Percentiles rank a stretch among this genome's conserved stretches.
phyloP scores from a whole-genome alignment of 2,113 vertebrate species.

The Reinhardtius hippoglossoides region DNA sequence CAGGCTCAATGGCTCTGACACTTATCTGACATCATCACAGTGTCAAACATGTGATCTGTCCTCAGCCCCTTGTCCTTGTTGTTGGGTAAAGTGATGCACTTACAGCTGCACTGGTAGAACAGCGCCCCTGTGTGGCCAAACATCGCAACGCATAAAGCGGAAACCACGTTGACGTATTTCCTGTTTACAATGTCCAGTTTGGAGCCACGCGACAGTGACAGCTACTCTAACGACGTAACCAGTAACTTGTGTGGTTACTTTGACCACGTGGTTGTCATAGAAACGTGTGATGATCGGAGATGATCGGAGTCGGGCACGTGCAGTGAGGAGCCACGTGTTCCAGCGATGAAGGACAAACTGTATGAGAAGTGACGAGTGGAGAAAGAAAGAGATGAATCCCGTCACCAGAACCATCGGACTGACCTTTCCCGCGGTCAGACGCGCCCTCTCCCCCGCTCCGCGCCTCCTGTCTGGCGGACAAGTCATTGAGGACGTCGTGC shows the following conservation, averaged over 20 bases:
- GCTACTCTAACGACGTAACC: background rate
- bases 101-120: background rate
- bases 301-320: background rate
- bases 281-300: background rate
- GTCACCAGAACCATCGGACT: conserved; percentile 12
- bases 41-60: background rate
- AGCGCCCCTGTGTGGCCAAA: conserved; percentile 43
- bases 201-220: conserved; percentile 1
- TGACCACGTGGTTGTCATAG: background rate
- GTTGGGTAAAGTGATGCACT: background rate
- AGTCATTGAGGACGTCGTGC: background rate
- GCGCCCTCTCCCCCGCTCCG: conserved; percentile 6
- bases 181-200: conserved; percentile 1
- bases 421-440: background rate
- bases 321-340: background rate
- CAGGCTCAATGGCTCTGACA: no score
- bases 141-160: background rate
- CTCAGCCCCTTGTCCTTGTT: background rate
- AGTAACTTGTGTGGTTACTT: background rate
- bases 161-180: conserved; percentile 29
- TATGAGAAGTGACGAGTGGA: background rate
- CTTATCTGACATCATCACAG: background rate
- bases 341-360: background rate
- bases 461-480: conserved; percentile 23
- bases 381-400: background rate